These are phyloP conservation scores for Drosophila mauritiana DNA, from an alignment of 1,140 invertebrate genomes.

Conservation along the genomic window DNA sequence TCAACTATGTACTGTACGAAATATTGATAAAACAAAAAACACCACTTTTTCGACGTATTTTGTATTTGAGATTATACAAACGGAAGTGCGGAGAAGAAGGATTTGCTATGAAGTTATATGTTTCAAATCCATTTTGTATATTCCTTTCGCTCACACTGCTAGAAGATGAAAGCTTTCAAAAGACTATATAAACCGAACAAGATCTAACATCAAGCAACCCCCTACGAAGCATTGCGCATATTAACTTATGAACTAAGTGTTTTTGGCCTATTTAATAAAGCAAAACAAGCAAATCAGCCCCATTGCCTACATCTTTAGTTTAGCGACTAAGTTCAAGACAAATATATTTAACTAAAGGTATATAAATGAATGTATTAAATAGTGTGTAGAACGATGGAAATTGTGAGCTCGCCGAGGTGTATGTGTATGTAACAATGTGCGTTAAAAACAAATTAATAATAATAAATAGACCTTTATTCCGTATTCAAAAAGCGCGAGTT, in stretches of 20 bases:
- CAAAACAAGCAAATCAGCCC: constrained; percentile 48
- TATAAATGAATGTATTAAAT: constrained; percentile 73
- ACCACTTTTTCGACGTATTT: constrained; percentile 75
- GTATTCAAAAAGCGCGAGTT: constrained; percentile 42
- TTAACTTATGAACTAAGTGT: constrained; percentile 38
- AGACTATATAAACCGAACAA: constrained; percentile 50
- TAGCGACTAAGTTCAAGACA: constrained; percentile 78
- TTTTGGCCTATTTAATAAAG: constrained; percentile 47
- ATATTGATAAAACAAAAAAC: constrained; percentile 43
- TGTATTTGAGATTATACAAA: constrained; percentile 75
- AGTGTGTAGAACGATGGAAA: constrained; percentile 68
- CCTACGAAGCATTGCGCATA: constrained; percentile 8
- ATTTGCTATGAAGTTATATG: constrained; percentile 67
- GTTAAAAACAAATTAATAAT: constrained; percentile 70
- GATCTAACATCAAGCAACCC: constrained; percentile 27
- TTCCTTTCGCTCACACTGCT: constrained; percentile 64
- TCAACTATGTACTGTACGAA: constrained; percentile 58
- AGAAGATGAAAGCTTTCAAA: constrained; percentile 55
- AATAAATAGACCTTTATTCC: constrained; percentile 80
- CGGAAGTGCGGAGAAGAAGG: constrained; percentile 7
- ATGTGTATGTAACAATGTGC: constrained; percentile 74
- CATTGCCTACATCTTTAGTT: constrained; percentile 79
- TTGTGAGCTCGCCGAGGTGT: constrained; percentile 34
- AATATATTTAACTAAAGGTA: constrained; percentile 49
- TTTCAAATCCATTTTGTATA: constrained; percentile 58